A percentile compares a stretch with the other conserved stretches of the same genome.
Evolutionary conservation across 1,140 invertebrate genomes (phyloP).

Genomic region (Drosophila yakuba): DNA sequence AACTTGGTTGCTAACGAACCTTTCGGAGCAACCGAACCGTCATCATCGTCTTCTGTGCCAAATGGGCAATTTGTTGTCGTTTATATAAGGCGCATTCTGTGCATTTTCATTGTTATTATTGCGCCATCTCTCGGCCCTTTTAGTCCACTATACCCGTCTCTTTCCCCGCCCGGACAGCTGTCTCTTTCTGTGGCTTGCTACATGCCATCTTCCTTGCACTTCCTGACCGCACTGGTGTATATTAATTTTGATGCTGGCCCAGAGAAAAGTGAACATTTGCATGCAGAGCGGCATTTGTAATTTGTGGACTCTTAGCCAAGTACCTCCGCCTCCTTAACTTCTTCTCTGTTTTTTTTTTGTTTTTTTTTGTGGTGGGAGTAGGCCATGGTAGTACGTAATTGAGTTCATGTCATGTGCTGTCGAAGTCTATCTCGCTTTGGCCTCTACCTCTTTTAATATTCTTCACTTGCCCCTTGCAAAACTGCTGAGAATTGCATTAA

Average conservation of each 20-base stretch:
- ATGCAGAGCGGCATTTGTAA: conserved; percentile 77
- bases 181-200: conserved; percentile 15
- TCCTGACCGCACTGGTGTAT: conserved; percentile 55
- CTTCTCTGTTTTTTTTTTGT: background rate
- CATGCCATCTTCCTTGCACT: conserved; percentile 30
- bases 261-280: conserved; percentile 76
- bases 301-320: conserved; percentile 71
- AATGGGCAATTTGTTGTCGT: conserved; percentile 81
- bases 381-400: conserved; percentile 44
- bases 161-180: conserved; percentile 2
- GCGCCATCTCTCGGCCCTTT: conserved; percentile 35
- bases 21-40: conserved; percentile 2
- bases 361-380: conserved; percentile 15
- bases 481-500: conserved; percentile 42
- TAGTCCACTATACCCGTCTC: background rate
- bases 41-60: conserved; percentile 74
- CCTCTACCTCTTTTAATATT: conserved; percentile 16
- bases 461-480: conserved; percentile 3
- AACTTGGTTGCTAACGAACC: conserved; percentile 25
- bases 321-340: conserved; percentile 26
- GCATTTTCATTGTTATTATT: conserved; percentile 82
- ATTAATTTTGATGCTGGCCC: conserved; percentile 77
- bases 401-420: conserved; percentile 71
- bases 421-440: conserved; percentile 14
- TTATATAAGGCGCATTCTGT: conserved; percentile 78